Percentiles rank a stretch among this genome's conserved stretches.
phyloP scores from a whole-genome alignment of 2,797 vertebrate species.

The Oreochromis mossambicus region DNA sequence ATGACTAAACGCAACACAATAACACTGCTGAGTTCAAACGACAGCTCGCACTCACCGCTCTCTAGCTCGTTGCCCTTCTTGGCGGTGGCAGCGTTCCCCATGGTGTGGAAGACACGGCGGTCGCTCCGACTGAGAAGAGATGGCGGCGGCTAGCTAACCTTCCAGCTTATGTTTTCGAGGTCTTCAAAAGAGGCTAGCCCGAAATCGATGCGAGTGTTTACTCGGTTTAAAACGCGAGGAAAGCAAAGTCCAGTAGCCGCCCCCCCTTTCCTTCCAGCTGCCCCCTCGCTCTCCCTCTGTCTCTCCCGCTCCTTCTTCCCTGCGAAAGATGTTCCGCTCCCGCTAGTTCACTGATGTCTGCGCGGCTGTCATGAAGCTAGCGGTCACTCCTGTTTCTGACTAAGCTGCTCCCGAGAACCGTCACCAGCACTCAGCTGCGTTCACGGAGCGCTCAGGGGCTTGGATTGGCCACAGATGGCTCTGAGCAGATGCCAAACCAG shows the following conservation, averaged over 20 bases:
- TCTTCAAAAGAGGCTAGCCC: slow-evolving; percentile 1
- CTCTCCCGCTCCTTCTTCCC: slow-evolving; percentile 22
- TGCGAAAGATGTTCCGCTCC: slow-evolving; percentile 31
- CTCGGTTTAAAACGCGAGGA: background rate
- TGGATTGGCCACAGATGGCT: slow-evolving; percentile 39
- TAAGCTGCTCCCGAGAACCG: background rate
- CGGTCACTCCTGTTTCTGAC: slow-evolving; percentile 60
- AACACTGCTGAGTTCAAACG: background rate
- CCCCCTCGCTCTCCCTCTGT: slow-evolving; percentile 4
- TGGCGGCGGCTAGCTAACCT: slow-evolving; percentile 67
- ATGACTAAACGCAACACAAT: background rate
- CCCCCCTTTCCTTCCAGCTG: slow-evolving; percentile 23
- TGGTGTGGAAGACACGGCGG: slow-evolving; percentile 78
- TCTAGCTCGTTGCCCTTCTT: slow-evolving; percentile 98
- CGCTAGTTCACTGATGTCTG: slow-evolving; percentile 29
- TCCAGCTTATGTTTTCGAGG: slow-evolving; percentile 39
- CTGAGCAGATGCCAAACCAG: slow-evolving; percentile 19
- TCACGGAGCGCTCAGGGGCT: background rate
- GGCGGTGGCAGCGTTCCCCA: slow-evolving; percentile 95
- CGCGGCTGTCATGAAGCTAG: slow-evolving; percentile 64
- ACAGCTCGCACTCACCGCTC: slow-evolving; percentile 84
- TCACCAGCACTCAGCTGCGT: slow-evolving; percentile 21
- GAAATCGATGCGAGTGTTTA: background rate
- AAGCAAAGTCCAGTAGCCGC: background rate
- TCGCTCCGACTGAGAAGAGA: slow-evolving; percentile 64